A percentile compares a stretch with the other conserved stretches of the same genome.
These are phyloP conservation scores for Xyrichtys novacula DNA, from an alignment of 2,797 vertebrate species.

Conservation along the genomic window DNA sequence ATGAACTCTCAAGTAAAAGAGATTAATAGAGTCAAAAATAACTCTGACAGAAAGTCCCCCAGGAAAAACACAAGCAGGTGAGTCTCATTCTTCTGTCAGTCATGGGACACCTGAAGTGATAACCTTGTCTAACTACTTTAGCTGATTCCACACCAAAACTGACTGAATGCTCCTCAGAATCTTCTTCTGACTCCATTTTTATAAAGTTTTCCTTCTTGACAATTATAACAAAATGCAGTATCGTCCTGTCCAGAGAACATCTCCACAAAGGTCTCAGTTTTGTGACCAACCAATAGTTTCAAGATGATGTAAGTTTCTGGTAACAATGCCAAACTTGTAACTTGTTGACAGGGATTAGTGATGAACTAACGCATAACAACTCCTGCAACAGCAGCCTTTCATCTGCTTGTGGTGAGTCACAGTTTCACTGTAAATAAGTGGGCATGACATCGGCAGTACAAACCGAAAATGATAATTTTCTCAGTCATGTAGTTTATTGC, in stretches of 20 bases:
- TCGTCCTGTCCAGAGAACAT: not conserved
- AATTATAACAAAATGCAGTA: constrained; percentile 4
- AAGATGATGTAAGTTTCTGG: too few species aligned
- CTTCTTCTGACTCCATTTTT: not conserved
- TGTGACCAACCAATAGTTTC: too few species aligned
- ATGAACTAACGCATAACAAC: too few species aligned
- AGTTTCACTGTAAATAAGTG: too few species aligned
- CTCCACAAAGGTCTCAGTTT: not conserved
- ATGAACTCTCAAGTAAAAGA: constrained; percentile 26
- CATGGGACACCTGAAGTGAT: constrained; percentile 23
- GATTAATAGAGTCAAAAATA: constrained; percentile 49
- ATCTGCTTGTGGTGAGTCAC: too few species aligned
- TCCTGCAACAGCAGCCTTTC: too few species aligned
- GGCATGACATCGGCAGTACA: too few species aligned
- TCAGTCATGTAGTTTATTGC: too few species aligned
- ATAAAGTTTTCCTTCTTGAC: not conserved
- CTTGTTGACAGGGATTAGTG: too few species aligned
- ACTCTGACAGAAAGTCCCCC: not conserved
- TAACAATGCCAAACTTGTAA: too few species aligned
- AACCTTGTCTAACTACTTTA: constrained; percentile 22
- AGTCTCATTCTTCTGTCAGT: constrained; percentile 31
- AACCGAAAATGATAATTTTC: too few species aligned
- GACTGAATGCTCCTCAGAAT: not conserved
- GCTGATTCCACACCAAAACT: not conserved
- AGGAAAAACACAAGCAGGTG: not conserved